Conservation (phyloP, 1,140 invertebrate species). For the Rhopalosiphum maidis region DNA sequence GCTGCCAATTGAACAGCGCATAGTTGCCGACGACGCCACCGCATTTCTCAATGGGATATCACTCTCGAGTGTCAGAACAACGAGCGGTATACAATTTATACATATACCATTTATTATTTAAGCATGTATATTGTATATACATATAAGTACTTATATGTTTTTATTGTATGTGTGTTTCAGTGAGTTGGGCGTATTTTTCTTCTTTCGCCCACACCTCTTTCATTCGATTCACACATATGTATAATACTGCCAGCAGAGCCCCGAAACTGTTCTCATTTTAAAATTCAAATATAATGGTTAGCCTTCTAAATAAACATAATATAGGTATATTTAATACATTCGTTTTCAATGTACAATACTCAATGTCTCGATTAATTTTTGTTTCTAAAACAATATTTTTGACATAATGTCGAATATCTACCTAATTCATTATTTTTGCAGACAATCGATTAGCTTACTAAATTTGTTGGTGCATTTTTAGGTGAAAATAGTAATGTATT, state of each 20-base stretch:
- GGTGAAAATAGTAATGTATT: not conserved
- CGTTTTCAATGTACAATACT: not conserved
- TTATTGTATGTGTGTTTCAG: not conserved
- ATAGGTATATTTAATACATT: not conserved
- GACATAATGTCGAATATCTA: not conserved
- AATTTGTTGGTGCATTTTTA: not conserved
- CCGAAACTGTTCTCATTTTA: not conserved
- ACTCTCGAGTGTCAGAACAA: not conserved
- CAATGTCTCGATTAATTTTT: not conserved
- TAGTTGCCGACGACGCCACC: not conserved
- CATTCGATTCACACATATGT: not conserved
- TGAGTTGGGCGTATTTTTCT: not conserved
- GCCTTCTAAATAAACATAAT: not conserved
- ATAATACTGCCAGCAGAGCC: not conserved
- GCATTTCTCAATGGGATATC: slow-evolving; percentile 26
- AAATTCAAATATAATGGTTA: not conserved
- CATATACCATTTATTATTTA: slow-evolving; percentile 10
- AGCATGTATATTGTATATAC: not conserved
- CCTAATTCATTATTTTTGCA: not conserved
- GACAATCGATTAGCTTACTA: not conserved
- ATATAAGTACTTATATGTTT: not conserved
- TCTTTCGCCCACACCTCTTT: not conserved
- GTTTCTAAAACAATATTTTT: not conserved
- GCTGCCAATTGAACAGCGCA: not conserved
- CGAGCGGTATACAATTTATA: not conserved